Base-by-base conservation (phyloP, 2,888 invertebrate species). In the Unio delphinus region DNA sequence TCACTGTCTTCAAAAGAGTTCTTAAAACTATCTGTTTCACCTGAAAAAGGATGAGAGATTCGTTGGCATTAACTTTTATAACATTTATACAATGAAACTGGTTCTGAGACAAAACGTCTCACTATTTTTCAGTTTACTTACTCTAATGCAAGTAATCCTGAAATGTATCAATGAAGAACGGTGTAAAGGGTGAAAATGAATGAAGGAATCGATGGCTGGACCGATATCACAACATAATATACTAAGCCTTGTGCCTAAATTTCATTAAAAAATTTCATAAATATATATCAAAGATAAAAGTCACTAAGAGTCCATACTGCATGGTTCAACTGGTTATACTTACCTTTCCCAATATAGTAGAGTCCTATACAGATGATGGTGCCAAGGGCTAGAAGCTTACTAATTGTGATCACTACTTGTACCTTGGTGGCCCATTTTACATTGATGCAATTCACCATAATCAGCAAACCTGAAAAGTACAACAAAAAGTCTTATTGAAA, bases 351-450 rank as follows among this genome's bases (percentile, higher is more conserved):
- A 2, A 99, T 93, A 88, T 97, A 95, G 88, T 95, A 95, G 66
- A 93, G 91, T 68, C 99, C 99, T 5, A 97, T 95, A 8, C 94
- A 93, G 81, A 99, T 98, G 89, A 99, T 97, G 88, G 96, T 82
- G 6, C 78, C 78, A 11, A 88, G 78, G 18, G 88, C 87, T 18
- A 82, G 66, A 45, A 88, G 80, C 71, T 88, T 88, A 69, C 83
- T 83, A 58, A 82, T 76, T 4, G 87, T 87, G 61, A 88, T 87
- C 28, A 87, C 80, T n/a, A 87, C 83, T 71, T 86, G 86, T 8
- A 86, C 80, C 73, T 86, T 81, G 4, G 87, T 85, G 1, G 86
- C 86, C 84, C 83, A 85, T 78, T 87, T 87, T 55, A 85, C 85
- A 72, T 85, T 85, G 57, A 81, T 74, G 63, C 80, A 79, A 74